These are phyloP conservation scores for Xylophagus ater DNA, from an alignment of 2,888 invertebrate genomes.

Conservation along the genomic window DNA sequence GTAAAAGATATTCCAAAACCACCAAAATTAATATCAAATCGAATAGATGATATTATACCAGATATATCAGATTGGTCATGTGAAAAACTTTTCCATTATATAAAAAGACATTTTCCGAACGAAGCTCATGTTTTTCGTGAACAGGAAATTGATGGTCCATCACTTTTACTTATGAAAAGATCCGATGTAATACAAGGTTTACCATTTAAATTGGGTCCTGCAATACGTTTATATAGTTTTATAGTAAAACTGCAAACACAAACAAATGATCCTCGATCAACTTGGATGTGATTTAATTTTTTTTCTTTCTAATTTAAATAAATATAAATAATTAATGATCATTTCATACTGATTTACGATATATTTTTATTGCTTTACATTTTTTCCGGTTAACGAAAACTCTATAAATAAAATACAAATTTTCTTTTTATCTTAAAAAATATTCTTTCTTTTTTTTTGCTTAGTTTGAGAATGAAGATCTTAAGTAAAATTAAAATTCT, in stretches of 20 bases:
- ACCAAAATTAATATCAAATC: background rate
- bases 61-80: conserved; percentile 74
- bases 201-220: conserved; percentile 75
- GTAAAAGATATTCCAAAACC: too few species aligned
- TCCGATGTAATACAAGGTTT: conserved; percentile 74
- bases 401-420: too few species aligned
- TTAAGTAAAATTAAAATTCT: too few species aligned
- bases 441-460: too few species aligned
- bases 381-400: too few species aligned
- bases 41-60: conserved; percentile 41
- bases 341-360: too few species aligned
- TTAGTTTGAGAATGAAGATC: too few species aligned
- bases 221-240: conserved; percentile 71
- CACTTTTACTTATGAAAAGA: conserved; percentile 70
- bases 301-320: too few species aligned
- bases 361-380: too few species aligned
- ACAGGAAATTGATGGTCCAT: conserved; percentile 87
- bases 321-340: too few species aligned
- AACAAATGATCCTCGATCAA: conserved; percentile 47
- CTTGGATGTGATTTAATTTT: conserved; percentile 26
- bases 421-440: too few species aligned
- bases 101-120: conserved; percentile 63
- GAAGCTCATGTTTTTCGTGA: conserved; percentile 72
- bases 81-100: conserved; percentile 71
- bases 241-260: conserved; percentile 72